Evolutionary conservation across 64 coral and sea anemone genomes (phyloP).

Genomic region (Acropora yongei): DNA sequence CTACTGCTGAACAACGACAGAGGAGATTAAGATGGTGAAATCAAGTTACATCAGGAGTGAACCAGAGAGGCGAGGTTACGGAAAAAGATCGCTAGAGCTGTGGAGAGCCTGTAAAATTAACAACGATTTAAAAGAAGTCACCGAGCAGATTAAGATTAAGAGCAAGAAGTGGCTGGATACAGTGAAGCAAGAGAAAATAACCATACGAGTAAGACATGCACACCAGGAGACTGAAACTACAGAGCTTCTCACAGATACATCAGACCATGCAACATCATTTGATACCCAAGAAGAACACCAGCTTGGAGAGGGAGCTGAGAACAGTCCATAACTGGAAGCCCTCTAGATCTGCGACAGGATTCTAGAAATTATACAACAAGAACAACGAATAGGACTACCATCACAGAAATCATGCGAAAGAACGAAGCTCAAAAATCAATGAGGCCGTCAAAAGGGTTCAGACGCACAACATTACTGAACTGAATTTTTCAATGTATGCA

Average conservation of each 20-base stretch:
- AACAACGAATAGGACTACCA: not conserved
- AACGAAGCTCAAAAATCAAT: not conserved
- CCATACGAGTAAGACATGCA: conserved; percentile 36
- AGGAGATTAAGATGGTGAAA: too few species aligned
- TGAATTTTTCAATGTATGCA: not conserved
- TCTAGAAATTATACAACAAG: not conserved
- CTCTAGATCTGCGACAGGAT: not conserved
- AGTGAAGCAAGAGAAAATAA: conserved; percentile 62
- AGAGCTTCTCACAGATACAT: conserved; percentile 10
- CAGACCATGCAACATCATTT: conserved; percentile 24
- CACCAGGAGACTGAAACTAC: conserved; percentile 6
- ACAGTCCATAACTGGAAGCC: not conserved
- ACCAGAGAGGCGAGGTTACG: conserved; percentile 32
- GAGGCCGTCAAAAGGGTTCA: not conserved
- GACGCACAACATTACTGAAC: not conserved
- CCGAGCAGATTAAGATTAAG: conserved; percentile 42
- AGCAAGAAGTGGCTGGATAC: conserved; percentile 41
- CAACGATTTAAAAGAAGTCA: conserved; percentile 14
- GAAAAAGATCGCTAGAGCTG: conserved; percentile 33
- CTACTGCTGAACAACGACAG: too few species aligned
- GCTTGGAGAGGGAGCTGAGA: not conserved
- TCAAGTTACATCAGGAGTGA: conserved; percentile 6
- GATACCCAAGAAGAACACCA: conserved; percentile 58
- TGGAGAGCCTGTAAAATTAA: conserved; percentile 24
- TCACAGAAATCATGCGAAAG: too few species aligned